Evolutionary conservation across 1,140 invertebrate species (phyloP), one percentile per base, ranked within the genome.

Genomic region (Hycleus phaleratus): DNA sequence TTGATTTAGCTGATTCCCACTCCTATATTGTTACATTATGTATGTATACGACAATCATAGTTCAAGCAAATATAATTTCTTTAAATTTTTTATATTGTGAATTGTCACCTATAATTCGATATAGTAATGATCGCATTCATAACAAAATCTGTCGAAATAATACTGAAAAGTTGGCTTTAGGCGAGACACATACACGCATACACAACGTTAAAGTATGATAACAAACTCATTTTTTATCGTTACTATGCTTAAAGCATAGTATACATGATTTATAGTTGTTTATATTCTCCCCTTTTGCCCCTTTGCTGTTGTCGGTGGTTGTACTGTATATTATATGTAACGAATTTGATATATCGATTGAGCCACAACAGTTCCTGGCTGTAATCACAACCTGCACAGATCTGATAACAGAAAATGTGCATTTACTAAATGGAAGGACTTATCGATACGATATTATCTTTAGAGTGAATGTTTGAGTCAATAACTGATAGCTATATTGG

Each of bases 251-350:
- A 49, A 50, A 42, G 53, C 48, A 47, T 49, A 53, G 50, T 50
- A 59, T 51, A 49, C 45, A 59, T 59, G 58, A 59, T 59, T 59
- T 59, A 59, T 59, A 51, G 58, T 59, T 59, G 58, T 59, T 59
- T 59, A 59, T 59, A 59, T 59, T 54, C 57, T 46, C 58, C 40
- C 50, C 50, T 50, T 49, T 59, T 50, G 50, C 32, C 32, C 32
- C 1, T 18, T 18, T 32, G 32, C 32, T 32, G 32, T 18, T 18
- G 32, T 32, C 7, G 32, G 32, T 32, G 32, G 32, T 7, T 32
- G 32, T 32, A 2, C 7, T 32, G 7, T 32, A 32, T 32, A 5
- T 5, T 59, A 53, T 59, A 59, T 59, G 50, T 53, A 59, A 59
- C 52, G 58, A 54, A 49, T 59, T 54, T 59, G 58, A 59, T 59